Evolutionary conservation across 2,797 vertebrate genomes (phyloP), one percentile per base, ranked within the genome.

Genomic region (Propithecus deckenii): DNA sequence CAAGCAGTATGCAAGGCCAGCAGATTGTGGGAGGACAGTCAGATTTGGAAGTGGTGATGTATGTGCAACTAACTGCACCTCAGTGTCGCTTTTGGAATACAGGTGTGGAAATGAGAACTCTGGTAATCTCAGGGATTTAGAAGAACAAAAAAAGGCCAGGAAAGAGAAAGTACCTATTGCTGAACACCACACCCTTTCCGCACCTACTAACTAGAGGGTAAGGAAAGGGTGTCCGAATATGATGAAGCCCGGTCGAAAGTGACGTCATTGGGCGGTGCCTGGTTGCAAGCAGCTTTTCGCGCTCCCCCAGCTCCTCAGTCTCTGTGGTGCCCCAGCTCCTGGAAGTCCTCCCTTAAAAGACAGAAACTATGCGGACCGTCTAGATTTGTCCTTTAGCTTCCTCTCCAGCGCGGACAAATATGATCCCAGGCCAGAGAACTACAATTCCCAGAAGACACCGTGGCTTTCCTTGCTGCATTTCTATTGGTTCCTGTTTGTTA

Each of bases 391-490:
- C 4, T 74, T 74, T 7, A 5, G 52, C 48, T 80, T 93, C 28
- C 30, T n/a, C 20, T 25, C 20, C 2, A 32, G 48, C 28, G 15
- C 14, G 18, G 32, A 11, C 5, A 41, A 30, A 72, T 22, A 18
- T 55, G 17, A n/a, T 2, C 46, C 28, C 72, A 23, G 10, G 5
- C 1, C 79, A 35, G 65, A 11, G 48, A 97, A 97, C 98, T 98
- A 96, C 97, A 96, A 72, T 78, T 96, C 95, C 97, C 97, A 97
- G 97, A 96, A 96, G 84, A 28, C 48, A 76, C 65, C 17, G 41
- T 7, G 87, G 61, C 32, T 32, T 35, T 35, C 11, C 22, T 80
- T 86, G 7, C 28, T 55, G n/a, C 12, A 38, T 93, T 89, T 41
- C 69, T 80, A 97, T 94, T 98, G 96, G 97, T 28, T 86, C 3